phyloP scores from a whole-genome alignment of 2,888 invertebrate genomes.

The Drosophila formosana region DNA sequence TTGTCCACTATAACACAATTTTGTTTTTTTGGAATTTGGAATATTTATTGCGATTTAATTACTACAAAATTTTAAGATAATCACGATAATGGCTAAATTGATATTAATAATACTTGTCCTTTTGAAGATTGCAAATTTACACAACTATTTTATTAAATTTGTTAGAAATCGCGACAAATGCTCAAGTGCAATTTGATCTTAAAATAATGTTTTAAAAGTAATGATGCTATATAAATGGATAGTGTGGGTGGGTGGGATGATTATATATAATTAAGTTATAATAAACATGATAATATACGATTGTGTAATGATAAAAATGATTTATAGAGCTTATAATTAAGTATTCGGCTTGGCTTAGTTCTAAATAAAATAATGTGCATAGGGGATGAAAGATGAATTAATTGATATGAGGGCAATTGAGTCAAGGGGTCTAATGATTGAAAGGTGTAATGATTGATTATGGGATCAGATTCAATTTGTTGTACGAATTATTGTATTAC shows the following conservation, averaged over 20 bases:
- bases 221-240: not conserved
- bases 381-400: not conserved
- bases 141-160: too few relatives aligned
- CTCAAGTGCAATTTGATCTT: not conserved
- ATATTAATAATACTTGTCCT: too few relatives aligned
- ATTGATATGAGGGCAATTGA: not conserved
- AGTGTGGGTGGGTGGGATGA: not conserved
- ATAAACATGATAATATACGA: too few relatives aligned
- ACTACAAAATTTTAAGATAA: too few relatives aligned
- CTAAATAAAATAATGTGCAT: not conserved
- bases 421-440: not conserved
- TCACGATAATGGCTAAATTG: too few relatives aligned
- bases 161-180: too few relatives aligned
- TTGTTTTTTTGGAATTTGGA: not conserved
- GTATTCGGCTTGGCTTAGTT: not conserved
- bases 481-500: conserved; percentile 3
- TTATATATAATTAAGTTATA: too few relatives aligned
- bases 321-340: not conserved
- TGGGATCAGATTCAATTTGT: not conserved
- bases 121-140: too few relatives aligned
- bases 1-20: not conserved
- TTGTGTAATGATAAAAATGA: not conserved
- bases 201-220: not conserved
- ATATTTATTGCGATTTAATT: not conserved
- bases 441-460: conserved; percentile 4